Conservation (phyloP, 1,140 invertebrate genomes). For the Nylanderia fulva region DNA sequence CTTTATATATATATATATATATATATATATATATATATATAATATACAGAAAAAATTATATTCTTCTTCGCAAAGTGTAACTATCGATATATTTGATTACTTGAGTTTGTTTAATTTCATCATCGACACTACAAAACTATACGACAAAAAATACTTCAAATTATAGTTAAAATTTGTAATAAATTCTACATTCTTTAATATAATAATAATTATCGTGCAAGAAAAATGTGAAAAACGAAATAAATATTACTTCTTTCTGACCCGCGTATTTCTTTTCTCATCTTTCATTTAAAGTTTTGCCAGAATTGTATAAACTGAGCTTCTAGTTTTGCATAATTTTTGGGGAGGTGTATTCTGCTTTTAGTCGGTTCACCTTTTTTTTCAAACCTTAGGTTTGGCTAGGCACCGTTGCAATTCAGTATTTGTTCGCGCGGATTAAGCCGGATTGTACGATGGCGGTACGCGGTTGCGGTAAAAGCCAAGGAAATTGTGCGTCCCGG, state of each 20-base stretch:
- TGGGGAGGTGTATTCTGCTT: not conserved
- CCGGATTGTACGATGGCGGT: constrained; percentile 62
- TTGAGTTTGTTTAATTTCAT: not conserved
- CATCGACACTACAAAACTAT: not conserved
- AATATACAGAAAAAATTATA: not conserved
- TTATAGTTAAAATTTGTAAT: not conserved
- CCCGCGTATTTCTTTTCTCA: not conserved
- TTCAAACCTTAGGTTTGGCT: too few relatives aligned
- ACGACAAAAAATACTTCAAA: not conserved
- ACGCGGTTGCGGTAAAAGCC: constrained; percentile 58
- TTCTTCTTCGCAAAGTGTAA: not conserved
- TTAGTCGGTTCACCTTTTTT: constrained; percentile 57
- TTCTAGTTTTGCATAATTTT: constrained; percentile 16
- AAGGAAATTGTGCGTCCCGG: constrained; percentile 68
- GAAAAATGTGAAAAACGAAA: not conserved
- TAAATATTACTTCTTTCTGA: too few relatives aligned
- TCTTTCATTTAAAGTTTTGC: not conserved
- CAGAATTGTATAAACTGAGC: not conserved
- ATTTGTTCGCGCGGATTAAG: constrained; percentile 76
- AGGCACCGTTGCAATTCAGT: constrained; percentile 70
- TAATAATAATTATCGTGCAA: not conserved
- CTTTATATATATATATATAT: too few relatives aligned
- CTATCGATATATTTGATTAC: constrained; percentile 21
- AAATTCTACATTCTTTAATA: not conserved
- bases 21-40: too few relatives aligned